Evolutionary conservation across 64 coral and sea anemone genomes (phyloP), one percentile per base, ranked within the genome.

Genomic region (Porites australiensis): DNA sequence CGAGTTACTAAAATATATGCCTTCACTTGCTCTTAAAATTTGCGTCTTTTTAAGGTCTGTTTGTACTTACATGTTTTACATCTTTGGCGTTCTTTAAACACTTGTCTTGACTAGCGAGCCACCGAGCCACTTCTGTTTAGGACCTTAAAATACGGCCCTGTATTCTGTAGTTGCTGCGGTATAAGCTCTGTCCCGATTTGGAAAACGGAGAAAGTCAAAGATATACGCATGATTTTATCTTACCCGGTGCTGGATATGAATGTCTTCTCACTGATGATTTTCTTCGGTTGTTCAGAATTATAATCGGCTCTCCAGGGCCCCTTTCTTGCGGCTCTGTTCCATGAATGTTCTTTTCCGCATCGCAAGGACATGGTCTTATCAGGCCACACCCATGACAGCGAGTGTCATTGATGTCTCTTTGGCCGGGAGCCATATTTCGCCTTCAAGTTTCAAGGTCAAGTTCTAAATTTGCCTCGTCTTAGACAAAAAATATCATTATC

Each of bases 321-420:
- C 13, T 84, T 2, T 51, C 81, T 8, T 48, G 43, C 8, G 14
- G 3, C 7, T 68, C 18, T 0, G 15, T n/a, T n/a, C 53, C 61
- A 65, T 84, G 81, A 7, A 68, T 69, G 13, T 45, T 19, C 48
- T 84, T 84, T 3, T 45, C 63, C 7, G 63, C 81, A 69, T 84
- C 81, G 64, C 81, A 84, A 44, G 81, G 81, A 21, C 81, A 84
- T 48, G 81, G 81, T 13, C 44, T 61, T 19, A 84, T 68, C 1
- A 84, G 9, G 20, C 62, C 45, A 69, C 81, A 84, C 19, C 8
- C 19, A 12, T 13, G 50, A 22, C 81, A 84, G 3, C 81, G 81
- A 19, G 63, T 84, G 63, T 84, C 81, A 3, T 68, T 63, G 4
- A 84, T 67, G 48, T 84, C 58, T 84, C 69, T 84, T 11, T 18